Evolutionary conservation across 1,140 invertebrate species (phyloP), one percentile per base, ranked within the genome.

Genomic region (Brachionus asplanchnoidis): DNA sequence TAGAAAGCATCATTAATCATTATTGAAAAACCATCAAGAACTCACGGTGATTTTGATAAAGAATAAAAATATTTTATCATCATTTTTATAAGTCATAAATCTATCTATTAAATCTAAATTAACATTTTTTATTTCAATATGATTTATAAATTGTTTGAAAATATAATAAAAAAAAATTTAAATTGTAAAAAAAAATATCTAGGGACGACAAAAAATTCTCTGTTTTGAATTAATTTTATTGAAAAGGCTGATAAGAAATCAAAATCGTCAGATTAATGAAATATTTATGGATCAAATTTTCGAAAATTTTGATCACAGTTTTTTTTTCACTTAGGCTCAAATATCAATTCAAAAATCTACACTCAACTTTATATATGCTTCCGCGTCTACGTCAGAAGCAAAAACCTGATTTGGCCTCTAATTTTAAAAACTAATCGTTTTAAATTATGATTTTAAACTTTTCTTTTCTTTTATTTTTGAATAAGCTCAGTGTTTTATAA

Each of bases 1-100:
- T 32, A 68, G 32, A 28, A 32, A 68, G n/a, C 14, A 68, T 68
- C 66, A 68, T 68, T 68, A 68, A 68, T 68, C 66, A 68, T 68
- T 68, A 68, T 68, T 68, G 65, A 32, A 68, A 68, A 68, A 32
- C n/a, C 26, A 68, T 68, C n/a, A 32, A 68, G 26, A 60, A 60
- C 53, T 60, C 53, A 60, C 17, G 53, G 53, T 60, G 53, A 60
- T 60, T 60, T 60, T 60, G 53, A 60, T 60, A 20, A 60, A 60
- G 17, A 60, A 20, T 60, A 60, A 60, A 60, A 20, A 60, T 60
- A 32, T 68, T 68, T 68, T 68, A 68, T 68, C 26, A n/a, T 68
- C 26, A 68, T 68, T 32, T 28, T 60, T 60, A 60, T 60, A 23
- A 60, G 53, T 60, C 53, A 60, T 20, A 60, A 60, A 60, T 60